These are phyloP conservation scores for Leuciscus waleckii DNA, from an alignment of 2,797 vertebrate genomes.

Conservation along the genomic window DNA sequence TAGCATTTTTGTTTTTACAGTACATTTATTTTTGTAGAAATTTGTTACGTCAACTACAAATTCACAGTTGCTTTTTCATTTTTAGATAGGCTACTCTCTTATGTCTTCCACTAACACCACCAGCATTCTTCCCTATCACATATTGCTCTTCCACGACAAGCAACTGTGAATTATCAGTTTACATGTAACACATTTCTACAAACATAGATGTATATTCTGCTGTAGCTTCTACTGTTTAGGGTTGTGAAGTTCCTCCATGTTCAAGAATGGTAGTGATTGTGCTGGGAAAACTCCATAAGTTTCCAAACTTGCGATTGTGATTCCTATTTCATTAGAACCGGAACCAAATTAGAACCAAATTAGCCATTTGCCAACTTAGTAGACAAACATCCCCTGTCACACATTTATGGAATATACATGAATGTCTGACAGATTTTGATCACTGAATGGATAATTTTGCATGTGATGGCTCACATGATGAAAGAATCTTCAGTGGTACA, in stretches of 20 bases:
- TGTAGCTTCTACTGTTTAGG: too few relatives aligned
- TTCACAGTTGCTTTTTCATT: background rate
- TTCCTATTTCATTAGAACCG: background rate
- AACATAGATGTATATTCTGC: background rate
- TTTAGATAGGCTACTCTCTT: background rate
- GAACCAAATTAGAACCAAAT: too few relatives aligned
- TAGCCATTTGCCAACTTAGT: background rate
- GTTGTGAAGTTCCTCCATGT: background rate
- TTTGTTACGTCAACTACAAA: background rate
- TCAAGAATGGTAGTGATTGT: background rate
- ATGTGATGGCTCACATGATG: background rate
- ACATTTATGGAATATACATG: background rate
- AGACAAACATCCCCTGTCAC: background rate
- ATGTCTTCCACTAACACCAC: background rate
- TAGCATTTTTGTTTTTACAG: background rate
- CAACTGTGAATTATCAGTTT: background rate
- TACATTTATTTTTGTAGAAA: background rate
- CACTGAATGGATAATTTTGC: background rate
- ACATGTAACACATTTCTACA: background rate
- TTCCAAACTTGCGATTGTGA: background rate
- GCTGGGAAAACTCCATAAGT: background rate
- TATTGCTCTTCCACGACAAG: background rate
- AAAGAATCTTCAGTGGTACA: background rate
- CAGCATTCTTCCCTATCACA: background rate
- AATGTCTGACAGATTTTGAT: background rate